phyloP scores from a whole-genome alignment of 2,113 vertebrate species.

The Ploceus nigricollis region DNA sequence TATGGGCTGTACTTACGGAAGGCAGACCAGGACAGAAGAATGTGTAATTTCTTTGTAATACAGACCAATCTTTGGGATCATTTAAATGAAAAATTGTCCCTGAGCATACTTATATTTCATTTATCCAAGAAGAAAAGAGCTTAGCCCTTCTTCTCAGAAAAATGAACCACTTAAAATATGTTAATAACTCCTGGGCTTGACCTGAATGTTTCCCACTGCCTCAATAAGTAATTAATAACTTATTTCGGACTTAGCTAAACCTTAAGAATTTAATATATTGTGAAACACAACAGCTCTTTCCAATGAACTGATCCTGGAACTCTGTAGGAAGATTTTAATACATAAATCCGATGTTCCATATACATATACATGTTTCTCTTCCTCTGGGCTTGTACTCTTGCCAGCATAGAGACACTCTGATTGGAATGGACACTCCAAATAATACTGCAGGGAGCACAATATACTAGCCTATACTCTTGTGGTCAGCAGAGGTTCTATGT shows the following conservation, averaged over 20 bases:
- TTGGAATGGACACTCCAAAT: neutral
- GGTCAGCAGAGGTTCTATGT: accelerated
- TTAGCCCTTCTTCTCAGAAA: neutral
- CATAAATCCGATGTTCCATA: neutral
- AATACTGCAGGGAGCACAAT: accelerated
- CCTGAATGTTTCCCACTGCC: neutral
- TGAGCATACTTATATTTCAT: neutral
- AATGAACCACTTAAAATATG: neutral
- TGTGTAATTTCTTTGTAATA: neutral
- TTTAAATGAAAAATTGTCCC: neutral
- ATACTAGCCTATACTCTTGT: too few relatives aligned
- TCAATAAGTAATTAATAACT: neutral
- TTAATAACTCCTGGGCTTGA: neutral
- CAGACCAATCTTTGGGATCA: neutral
- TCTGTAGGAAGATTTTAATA: neutral
- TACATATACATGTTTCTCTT: neutral
- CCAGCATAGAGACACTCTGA: neutral
- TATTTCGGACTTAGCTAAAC: neutral
- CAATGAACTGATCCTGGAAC: neutral
- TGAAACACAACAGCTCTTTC: neutral
- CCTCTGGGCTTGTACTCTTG: neutral
- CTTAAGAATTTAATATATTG: neutral
- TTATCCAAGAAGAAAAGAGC: neutral
- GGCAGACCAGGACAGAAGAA: neutral
- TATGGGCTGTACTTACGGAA: neutral